Evolutionary conservation across 2,113 vertebrate genomes (phyloP), one percentile per base, ranked within the genome.

Genomic region (Tinamus guttatus): DNA sequence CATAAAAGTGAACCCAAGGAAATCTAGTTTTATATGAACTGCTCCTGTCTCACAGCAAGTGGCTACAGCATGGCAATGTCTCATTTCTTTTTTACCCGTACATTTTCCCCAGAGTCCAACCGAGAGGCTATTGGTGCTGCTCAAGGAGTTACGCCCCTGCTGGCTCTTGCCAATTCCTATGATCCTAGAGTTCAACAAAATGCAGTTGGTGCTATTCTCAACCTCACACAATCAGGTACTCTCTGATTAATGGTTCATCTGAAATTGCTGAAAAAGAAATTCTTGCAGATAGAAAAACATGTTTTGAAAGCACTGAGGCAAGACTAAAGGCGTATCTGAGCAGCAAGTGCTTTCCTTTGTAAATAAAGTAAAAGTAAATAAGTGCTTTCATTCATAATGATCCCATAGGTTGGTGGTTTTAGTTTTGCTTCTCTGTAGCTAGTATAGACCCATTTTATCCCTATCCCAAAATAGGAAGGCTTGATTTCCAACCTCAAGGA

Each of bases 161-260:
- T 98, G 54, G 96, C 97, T 81, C 94, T 98, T 91, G 98, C 98
- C 70, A 98, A 97, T 49, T 98, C 98, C 68, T 98, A 94, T 9
- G 98, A 98, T 87, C 97, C 98, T 9, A 96, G 96, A 78, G 97
- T 98, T n/a, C 98, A 98, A 56, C 98, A 97, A 91, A 98, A 97
- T 36, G 98, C 98, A 76, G 96, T 97, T 43, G 98, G 98, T 92
- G 98, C 98, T 79, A 96, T 98, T 89, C 95, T 98, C 51, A 98
- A 98, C 49, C 98, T 98, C 88, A 98, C 98, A 41, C 97, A 95
- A 91, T 98, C 98, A 97, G 98, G 98, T 99, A 88, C 56, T 52
- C 92, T 71, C 2, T 8, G 49, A 79, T 20, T 70, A 47, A 68
- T 16, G 24, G 16, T 70, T 93, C 81, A 76, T 56, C 64, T 94